A percentile compares a stretch with the other conserved stretches of the same genome.
These are phyloP conservation scores for Trachelus iudaicus DNA, from an alignment of 2,888 invertebrate species.

Conservation along the genomic window DNA sequence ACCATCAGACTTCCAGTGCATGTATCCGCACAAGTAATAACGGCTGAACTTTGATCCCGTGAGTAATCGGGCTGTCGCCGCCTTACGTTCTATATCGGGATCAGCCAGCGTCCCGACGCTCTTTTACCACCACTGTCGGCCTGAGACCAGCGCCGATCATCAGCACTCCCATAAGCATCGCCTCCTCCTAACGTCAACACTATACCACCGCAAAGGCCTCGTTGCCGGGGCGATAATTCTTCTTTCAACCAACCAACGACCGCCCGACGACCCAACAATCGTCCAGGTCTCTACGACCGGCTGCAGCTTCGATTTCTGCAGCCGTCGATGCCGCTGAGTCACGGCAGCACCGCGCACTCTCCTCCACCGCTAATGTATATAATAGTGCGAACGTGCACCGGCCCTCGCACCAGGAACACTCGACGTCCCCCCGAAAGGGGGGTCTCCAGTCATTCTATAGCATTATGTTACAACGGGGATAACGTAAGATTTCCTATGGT, in stretches of 20 bases:
- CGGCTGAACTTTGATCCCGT: slow-evolving; percentile 51
- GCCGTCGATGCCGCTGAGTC: not conserved
- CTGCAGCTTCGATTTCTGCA: not conserved
- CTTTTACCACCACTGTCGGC: not conserved
- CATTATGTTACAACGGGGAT: not conserved
- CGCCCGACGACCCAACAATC: not conserved
- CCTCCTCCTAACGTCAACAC: not conserved
- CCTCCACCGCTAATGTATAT: not conserved
- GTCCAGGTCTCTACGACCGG: not conserved
- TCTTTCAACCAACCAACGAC: not conserved
- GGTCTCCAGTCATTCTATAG: not conserved
- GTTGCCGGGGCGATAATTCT: not conserved
- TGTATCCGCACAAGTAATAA: not conserved
- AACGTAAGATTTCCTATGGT: not conserved
- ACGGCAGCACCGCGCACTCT: not conserved
- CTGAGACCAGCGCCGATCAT: not conserved
- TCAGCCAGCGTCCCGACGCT: not conserved
- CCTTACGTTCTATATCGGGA: not conserved
- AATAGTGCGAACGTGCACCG: not conserved
- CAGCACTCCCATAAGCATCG: not conserved
- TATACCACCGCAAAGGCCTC: not conserved
- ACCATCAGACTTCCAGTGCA: not conserved
- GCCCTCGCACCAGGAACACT: not conserved
- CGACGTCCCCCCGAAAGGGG: not conserved
- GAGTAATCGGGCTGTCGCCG: slow-evolving; percentile 45